Evolutionary conservation across 1,140 invertebrate species (phyloP).

Genomic region (Hetaerina americana): DNA sequence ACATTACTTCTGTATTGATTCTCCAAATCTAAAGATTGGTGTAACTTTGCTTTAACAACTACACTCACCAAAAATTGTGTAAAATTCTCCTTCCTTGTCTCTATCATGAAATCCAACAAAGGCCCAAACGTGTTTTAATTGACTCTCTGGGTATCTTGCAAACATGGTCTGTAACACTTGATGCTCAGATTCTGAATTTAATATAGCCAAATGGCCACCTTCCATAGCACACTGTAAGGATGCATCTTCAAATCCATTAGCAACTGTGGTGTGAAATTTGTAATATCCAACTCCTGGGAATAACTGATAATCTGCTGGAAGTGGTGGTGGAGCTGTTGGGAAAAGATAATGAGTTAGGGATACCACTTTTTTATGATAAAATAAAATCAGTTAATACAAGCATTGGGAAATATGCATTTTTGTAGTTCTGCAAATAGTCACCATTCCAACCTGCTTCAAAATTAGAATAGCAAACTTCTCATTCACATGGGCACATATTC

Average conservation of each 20-base stretch:
- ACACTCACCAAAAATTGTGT: constrained; percentile 25
- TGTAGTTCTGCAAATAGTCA: neutral
- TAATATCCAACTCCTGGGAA: constrained; percentile 20
- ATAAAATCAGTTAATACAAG: neutral
- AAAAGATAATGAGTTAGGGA: neutral
- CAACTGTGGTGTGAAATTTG: constrained; percentile 22
- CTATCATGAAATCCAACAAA: constrained; percentile 26
- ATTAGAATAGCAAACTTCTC: too few relatives aligned
- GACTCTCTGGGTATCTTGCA: neutral
- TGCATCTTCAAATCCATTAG: constrained; percentile 6
- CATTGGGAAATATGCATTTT: neutral
- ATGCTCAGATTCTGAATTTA: constrained; percentile 12
- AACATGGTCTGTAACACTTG: neutral
- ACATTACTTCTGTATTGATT: too few relatives aligned
- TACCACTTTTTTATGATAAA: neutral
- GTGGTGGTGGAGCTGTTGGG: neutral
- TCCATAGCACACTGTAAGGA: constrained; percentile 9
- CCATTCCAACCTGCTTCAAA: neutral
- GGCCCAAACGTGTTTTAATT: constrained; percentile 19
- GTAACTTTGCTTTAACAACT: too few relatives aligned
- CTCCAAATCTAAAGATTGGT: too few relatives aligned
- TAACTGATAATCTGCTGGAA: constrained; percentile 8
- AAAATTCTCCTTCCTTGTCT: constrained; percentile 23
- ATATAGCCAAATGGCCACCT: constrained; percentile 14
- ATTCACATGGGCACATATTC: too few relatives aligned